phyloP scores from a whole-genome alignment of 2,797 vertebrate genomes.

The Heteromormyrus szaboi region DNA sequence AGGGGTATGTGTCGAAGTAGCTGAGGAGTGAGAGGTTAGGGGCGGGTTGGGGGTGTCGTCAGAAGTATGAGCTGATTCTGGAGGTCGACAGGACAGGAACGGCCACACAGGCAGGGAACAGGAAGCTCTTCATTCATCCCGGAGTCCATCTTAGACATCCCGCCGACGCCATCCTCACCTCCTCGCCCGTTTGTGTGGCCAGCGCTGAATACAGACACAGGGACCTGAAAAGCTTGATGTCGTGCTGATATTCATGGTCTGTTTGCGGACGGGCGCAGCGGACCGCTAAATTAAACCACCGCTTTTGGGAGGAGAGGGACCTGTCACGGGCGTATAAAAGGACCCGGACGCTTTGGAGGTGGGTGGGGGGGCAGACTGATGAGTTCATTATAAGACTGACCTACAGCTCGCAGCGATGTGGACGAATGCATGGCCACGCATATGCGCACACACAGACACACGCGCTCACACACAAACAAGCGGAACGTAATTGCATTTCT shows the following conservation, averaged over 20 bases:
- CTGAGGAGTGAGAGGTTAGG: not conserved
- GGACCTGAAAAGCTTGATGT: not conserved
- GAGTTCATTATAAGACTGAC: conserved; percentile 14
- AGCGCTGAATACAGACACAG: not conserved
- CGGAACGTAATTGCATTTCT: not conserved
- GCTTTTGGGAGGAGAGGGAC: conserved; percentile 20
- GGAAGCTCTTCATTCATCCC: not conserved
- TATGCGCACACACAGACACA: not conserved
- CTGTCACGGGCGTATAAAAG: conserved; percentile 29
- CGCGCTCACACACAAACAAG: conserved; percentile 14
- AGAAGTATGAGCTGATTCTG: not conserved
- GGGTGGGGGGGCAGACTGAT: not conserved
- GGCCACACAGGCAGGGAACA: not conserved
- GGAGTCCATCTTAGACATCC: not conserved
- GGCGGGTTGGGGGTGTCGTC: not conserved
- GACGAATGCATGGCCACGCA: not conserved
- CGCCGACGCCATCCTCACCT: not conserved
- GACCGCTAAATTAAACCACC: conserved; percentile 39
- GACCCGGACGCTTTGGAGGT: conserved; percentile 24
- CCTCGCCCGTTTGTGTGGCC: not conserved
- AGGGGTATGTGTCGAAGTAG: not conserved
- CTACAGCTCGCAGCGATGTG: not conserved
- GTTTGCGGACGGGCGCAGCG: conserved; percentile 31
- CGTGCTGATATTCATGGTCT: conserved; percentile 30
- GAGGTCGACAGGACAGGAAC: not conserved